Evolutionary conservation across 2,797 vertebrate species (phyloP), one percentile per base, ranked within the genome.

Genomic region (Oophaga sylvatica): DNA sequence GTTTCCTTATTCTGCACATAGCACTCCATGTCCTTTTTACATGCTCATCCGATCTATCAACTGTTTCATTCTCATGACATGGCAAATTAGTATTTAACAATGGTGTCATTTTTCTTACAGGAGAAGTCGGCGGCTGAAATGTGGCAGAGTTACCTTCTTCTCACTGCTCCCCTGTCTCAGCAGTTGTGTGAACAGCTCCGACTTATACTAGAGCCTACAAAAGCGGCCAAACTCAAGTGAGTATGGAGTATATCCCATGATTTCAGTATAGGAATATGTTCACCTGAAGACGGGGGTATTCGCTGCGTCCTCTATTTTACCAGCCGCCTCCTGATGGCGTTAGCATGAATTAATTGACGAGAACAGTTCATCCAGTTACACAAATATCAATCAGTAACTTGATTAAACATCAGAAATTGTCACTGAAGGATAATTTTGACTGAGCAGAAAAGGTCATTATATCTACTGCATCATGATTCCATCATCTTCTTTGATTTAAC

Each of bases 181-280:
- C 97, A 99, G 92, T 94, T 99, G 45, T 99, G 97, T 90, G 98
- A 99, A 88, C 97, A 99, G 93, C 97, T 99, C 2, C 95, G 97
- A 2, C 97, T 99, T 90, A 96, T 99, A 68, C 88, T 99, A 91
- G 98, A 99, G 90, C 98, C 98, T 60, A 98, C 97, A 0, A 97
- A 97, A 91, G 98, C 98, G 0, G 95, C 98, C 89, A 99, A 99
- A 78, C 84, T 99, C 87, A 98, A 95, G 98, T 99, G 9, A 95
- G 97, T 91, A 75, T 60, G 41, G 2, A 35, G 45, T 77, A 19
- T 56, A 1, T 75, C 45, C 35, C 35, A 41, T 41, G 3, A 41
- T 45, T 71, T 65, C 13, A 26, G n/a, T 48, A 0, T 56, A 60
- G 26, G 13, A 35, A 10, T 5, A 22, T 41, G 7, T 4, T 62